Evolutionary conservation across 2,888 invertebrate genomes (phyloP).

Genomic region (Malthinus flaveolus): DNA sequence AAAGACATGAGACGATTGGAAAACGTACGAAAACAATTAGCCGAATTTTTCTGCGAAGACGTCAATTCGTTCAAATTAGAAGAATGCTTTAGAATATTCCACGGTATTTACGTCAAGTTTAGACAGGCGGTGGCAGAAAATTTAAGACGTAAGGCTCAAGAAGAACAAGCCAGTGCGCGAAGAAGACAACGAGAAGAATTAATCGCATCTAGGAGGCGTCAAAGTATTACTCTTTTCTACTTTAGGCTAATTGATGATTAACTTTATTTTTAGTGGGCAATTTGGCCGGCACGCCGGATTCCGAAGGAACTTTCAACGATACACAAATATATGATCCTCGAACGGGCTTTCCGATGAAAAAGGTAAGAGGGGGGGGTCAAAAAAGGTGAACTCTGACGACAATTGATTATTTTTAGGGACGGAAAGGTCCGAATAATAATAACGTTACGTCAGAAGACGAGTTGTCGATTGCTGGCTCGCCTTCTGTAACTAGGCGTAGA

Average conservation of each 20-base stretch:
- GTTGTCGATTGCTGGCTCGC: conserved; percentile 65
- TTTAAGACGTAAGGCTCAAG: conserved; percentile 77
- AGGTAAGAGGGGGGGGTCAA: conserved; percentile 36
- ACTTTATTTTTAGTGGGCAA: conserved; percentile 58
- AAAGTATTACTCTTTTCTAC: conserved; percentile 55
- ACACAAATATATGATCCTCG: conserved; percentile 76
- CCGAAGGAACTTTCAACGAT: conserved; percentile 76
- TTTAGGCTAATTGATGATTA: background rate
- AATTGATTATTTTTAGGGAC: conserved; percentile 33
- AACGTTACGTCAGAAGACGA: conserved; percentile 66
- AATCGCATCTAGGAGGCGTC: conserved; percentile 63
- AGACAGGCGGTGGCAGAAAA: conserved; percentile 84
- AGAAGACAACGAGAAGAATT: conserved; percentile 76
- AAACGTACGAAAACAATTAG: conserved; percentile 74
- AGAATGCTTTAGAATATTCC: conserved; percentile 90
- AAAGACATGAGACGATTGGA: conserved; percentile 83
- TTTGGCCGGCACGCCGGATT: conserved; percentile 72
- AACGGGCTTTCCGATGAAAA: conserved; percentile 62
- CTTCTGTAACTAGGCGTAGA: conserved; percentile 66
- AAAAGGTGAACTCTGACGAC: conserved; percentile 28
- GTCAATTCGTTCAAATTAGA: conserved; percentile 86
- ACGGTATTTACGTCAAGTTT: conserved; percentile 86
- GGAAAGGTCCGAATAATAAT: conserved; percentile 53
- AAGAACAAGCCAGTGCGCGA: conserved; percentile 83
- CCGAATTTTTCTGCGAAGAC: conserved; percentile 95